Evolutionary conservation across 2,888 invertebrate species (phyloP).

Genomic region (Geotrupes spiniger): DNA sequence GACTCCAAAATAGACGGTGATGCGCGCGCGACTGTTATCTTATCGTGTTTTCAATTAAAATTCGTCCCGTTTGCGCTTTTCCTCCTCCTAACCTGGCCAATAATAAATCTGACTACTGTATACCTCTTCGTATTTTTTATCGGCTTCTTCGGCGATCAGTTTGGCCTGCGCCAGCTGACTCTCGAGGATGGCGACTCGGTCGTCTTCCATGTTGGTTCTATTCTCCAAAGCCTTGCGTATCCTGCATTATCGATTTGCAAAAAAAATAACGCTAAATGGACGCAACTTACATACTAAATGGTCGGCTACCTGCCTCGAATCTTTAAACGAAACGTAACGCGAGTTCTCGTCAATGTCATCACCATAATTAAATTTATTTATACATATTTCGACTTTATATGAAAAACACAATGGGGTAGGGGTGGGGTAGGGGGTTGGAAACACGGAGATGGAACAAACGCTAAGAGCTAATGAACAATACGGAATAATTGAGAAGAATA

Average conservation of each 20-base stretch:
- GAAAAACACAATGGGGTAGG: no score
- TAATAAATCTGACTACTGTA: slow-evolving; percentile 28
- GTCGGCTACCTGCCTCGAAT: background rate
- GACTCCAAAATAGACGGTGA: background rate
- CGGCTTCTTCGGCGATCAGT: slow-evolving; percentile 99
- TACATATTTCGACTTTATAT: no score
- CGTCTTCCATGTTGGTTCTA: slow-evolving; percentile 98
- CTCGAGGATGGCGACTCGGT: slow-evolving; percentile 96
- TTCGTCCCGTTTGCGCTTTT: slow-evolving; percentile 36
- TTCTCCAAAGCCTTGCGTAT: slow-evolving; percentile 98
- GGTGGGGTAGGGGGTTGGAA: no score
- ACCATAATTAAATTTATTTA: background rate
- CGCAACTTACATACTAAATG: background rate
- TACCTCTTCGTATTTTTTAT: slow-evolving; percentile 99
- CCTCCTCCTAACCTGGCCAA: slow-evolving; percentile 28
- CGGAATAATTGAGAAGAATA: no score
- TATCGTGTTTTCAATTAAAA: background rate
- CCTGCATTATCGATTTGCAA: slow-evolving; percentile 53
- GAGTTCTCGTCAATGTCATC: background rate
- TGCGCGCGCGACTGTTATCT: background rate
- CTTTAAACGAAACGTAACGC: background rate
- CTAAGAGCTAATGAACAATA: no score
- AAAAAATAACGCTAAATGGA: background rate
- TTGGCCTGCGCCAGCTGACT: slow-evolving; percentile 98
- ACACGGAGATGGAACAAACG: no score